These are phyloP conservation scores for Eupeodes luniger DNA, from an alignment of 2,888 invertebrate species.

Conservation along the genomic window DNA sequence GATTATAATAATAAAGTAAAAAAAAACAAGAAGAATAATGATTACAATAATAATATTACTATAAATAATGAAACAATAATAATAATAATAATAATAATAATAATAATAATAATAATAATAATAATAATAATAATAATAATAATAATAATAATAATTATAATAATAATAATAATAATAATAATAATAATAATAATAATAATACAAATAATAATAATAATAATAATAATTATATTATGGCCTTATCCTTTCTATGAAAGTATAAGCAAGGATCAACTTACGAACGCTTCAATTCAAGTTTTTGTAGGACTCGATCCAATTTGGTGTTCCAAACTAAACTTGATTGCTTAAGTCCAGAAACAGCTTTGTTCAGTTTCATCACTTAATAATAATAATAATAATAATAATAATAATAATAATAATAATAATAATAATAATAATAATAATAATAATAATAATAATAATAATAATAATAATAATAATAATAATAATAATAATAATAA, in stretches of 20 bases:
- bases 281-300: too few species aligned
- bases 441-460: conserved; percentile 16
- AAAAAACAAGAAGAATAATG: too few species aligned
- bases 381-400: conserved; percentile 14
- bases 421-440: conserved; percentile 10
- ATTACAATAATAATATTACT: too few species aligned
- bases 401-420: conserved; percentile 18
- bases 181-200: conserved; percentile 20
- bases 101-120: conserved; percentile 50
- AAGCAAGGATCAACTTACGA: too few species aligned
- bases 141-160: conserved; percentile 11
- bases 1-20: not conserved
- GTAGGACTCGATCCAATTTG: too few species aligned
- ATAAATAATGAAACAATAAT: conserved; percentile 35
- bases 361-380: too few species aligned
- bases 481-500: conserved; percentile 19
- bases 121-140: conserved; percentile 34
- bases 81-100: too few species aligned
- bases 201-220: conserved; percentile 1
- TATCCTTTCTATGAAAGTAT: too few species aligned
- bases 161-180: conserved; percentile 11
- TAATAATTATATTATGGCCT: not conserved
- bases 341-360: too few species aligned
- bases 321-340: too few species aligned
- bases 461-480: conserved; percentile 18